Evolutionary conservation across 2,888 invertebrate species (phyloP).

Genomic region (Apocheima hispidaria): DNA sequence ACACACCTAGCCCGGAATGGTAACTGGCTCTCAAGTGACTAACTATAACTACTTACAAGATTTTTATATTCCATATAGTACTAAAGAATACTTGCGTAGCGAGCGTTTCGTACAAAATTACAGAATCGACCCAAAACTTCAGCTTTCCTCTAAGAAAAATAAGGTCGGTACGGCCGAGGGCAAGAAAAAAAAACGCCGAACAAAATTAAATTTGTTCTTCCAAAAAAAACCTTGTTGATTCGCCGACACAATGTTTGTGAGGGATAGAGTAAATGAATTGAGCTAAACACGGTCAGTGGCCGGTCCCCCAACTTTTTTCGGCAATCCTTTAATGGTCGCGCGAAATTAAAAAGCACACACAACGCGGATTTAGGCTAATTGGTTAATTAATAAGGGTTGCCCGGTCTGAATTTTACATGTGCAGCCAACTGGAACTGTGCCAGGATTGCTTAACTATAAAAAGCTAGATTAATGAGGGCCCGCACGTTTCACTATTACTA

Average conservation of each 20-base stretch:
- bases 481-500: constrained; percentile 36
- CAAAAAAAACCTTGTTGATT: constrained; percentile 54
- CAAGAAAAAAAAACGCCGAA: constrained; percentile 30
- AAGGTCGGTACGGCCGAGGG: constrained; percentile 22
- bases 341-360: constrained; percentile 76
- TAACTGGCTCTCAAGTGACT: too few relatives aligned
- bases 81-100: constrained; percentile 5
- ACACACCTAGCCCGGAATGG: too few relatives aligned
- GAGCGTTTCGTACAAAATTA: constrained; percentile 1
- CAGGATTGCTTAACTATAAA: constrained; percentile 69
- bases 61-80: constrained; percentile 24
- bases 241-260: constrained; percentile 57
- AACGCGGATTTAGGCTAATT: constrained; percentile 77
- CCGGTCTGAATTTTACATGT: constrained; percentile 70
- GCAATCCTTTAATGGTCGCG: constrained; percentile 63
- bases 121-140: constrained; percentile 6
- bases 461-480: constrained; percentile 64
- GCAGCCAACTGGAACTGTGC: constrained; percentile 70
- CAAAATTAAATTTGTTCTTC: constrained; percentile 33
- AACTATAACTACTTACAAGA: neutral
- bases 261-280: constrained; percentile 60
- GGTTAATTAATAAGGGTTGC: constrained; percentile 81
- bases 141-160: constrained; percentile 19
- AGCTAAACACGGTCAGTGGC: constrained; percentile 57
- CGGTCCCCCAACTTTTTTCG: constrained; percentile 64